phyloP scores from a whole-genome alignment of 2,113 vertebrate species.

The Corythoichthys intestinalis region DNA sequence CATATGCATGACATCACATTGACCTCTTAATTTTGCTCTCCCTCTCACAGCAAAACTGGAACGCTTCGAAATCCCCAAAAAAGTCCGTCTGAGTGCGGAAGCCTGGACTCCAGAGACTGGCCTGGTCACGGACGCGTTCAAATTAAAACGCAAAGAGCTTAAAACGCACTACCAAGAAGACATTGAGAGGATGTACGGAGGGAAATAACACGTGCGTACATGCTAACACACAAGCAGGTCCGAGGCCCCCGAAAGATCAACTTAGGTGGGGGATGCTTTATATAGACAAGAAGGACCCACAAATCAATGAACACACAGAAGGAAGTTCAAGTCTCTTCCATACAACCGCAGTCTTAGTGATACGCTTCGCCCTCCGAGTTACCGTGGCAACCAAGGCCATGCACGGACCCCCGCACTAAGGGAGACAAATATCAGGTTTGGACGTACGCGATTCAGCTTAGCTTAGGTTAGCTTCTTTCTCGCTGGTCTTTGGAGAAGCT shows the following conservation, averaged over 20 bases:
- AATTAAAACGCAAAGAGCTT: constrained; percentile 94
- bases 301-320: not conserved
- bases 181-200: constrained; percentile 93
- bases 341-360: not conserved
- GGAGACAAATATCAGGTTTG: constrained; percentile 30
- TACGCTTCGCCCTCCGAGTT: constrained; percentile 34
- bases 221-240: constrained; percentile 20
- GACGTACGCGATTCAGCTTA: constrained; percentile 28
- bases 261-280: not conserved
- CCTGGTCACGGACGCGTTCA: constrained; percentile 95
- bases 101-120: constrained; percentile 96
- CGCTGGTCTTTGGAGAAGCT: constrained; percentile 3
- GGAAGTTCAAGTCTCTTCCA: not conserved
- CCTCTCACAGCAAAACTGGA: constrained; percentile 82
- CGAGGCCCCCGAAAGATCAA: constrained; percentile 23
- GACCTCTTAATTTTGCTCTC: not conserved
- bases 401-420: constrained; percentile 27
- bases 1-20: no score
- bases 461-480: not conserved
- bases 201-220: constrained; percentile 66
- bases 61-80: constrained; percentile 93
- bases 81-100: constrained; percentile 89
- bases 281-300: not conserved
- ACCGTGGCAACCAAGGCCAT: constrained; percentile 36
- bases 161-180: constrained; percentile 88